Evolutionary conservation across 1,140 invertebrate species (phyloP), one percentile per base, ranked within the genome.

Genomic region (Phortica variegata): DNA sequence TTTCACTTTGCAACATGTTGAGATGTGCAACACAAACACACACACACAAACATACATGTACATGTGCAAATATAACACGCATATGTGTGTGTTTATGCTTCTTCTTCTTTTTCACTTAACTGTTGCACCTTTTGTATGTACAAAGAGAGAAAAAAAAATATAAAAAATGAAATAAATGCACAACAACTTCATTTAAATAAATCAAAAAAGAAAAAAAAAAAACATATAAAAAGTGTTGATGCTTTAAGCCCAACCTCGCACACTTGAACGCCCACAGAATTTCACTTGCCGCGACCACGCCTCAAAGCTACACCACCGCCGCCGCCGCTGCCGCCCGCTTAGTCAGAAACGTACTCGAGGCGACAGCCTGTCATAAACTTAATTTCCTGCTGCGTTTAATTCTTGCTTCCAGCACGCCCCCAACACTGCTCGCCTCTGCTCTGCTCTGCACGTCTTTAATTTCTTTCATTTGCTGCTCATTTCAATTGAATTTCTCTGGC

Each of bases 401-500:
- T 65, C 52, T 57, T 49, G 40, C n/a, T n/a, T n/a, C n/a, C n/a
- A n/a, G n/a, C n/a, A n/a, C n/a, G n/a, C n/a, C n/a, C n/a, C n/a
- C n/a, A n/a, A n/a, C n/a, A n/a, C 26, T 29, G 26, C 26, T 37
- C 41, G 41, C 9, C 49, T n/a, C 43, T 15, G 41, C 31, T 56
- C 37, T 47, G 48, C 13, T 42, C 49, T 16, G 45, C 43, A 57
- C 57, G 62, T 62, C 59, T 65, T 65, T 62, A 66, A 46, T 62
- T 56, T 36, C 43, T 47, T 47, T 47, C 46, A 20, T 43, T 56
- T 43, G 23, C 56, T 49, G 53, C 56, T 58, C 56, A 58, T 58
- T 58, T 58, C 62, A 63, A 66, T 66, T 66, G 66, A 66, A 66
- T 66, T 66, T 66, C 62, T 63, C 60, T 43, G 19, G 51, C 56